Evolutionary conservation across 2,888 invertebrate species (phyloP), one percentile per base, ranked within the genome.

Genomic region (Xylophagus ater): DNA sequence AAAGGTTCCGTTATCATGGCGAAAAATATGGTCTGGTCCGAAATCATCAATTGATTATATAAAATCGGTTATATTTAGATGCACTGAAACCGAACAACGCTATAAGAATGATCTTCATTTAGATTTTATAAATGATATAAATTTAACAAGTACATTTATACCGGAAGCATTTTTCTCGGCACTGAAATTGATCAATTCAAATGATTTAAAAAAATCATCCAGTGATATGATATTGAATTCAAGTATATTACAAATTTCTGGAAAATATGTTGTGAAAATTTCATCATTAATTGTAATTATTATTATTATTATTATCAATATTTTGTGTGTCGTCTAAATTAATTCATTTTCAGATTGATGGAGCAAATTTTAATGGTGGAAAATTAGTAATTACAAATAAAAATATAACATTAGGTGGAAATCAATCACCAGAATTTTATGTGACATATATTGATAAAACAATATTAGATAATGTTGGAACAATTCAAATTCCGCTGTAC

Each of bases 11-110:
- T 34, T 47, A 13, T 47, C 46, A 29, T 65, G 65, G 65, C 51
- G 51, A 19, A 56, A 59, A 40, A 46, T 59, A 4, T 65, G 65
- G 65, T 31, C 50, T 14, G 65, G 65, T 1, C 59, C 65, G 3
- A 50, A 53, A 40, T 47, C 51, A 4, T 56, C 58, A 1, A 50
- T 57, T 6, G 64, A 65, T 12, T 65, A 59, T 25, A 41, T 65
- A 9, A 62, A 59, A 41, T 59, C 53, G 0, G 44, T 64, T 13
- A 50, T 59, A 15, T 38, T 50, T n/a, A 57, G 62, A 10, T 55
- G 54, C 1, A 51, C 49, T 19, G 58, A 57, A 9, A 57, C 61
- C 0, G 62, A 63, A 40, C 42, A 47, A 21, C 59, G 61, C 0
- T 63, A 47, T 31, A 53, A 50, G 33, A 51, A 52, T 7, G 51